phyloP scores from a whole-genome alignment of 2,888 invertebrate species.

The Sinhomidia bicolor region DNA sequence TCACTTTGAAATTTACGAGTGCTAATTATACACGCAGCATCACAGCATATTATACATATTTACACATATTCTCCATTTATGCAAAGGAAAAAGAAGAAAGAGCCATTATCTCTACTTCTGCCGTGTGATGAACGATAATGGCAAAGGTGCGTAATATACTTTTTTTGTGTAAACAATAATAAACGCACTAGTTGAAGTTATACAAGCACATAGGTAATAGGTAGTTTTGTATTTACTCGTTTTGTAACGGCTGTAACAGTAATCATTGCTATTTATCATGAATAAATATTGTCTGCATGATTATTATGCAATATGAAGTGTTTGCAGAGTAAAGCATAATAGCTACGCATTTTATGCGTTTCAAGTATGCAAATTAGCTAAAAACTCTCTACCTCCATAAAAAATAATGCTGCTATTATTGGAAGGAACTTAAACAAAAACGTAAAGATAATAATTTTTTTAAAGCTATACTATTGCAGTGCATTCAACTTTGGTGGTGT shows the following conservation, averaged over 20 bases:
- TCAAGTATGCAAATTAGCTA: not conserved
- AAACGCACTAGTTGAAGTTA: not conserved
- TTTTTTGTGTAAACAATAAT: not conserved
- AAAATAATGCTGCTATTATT: not conserved
- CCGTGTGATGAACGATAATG: not conserved
- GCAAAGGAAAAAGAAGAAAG: too few species aligned
- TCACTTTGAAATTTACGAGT: not conserved
- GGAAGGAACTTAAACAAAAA: not conserved
- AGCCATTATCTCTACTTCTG: too few species aligned
- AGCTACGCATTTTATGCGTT: too few species aligned
- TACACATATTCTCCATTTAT: too few species aligned
- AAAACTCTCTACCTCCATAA: not conserved
- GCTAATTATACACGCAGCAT: slow-evolving; percentile 5
- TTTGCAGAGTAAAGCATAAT: not conserved
- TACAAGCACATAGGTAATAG: too few species aligned
- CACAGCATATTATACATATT: too few species aligned
- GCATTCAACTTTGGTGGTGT: slow-evolving; percentile 7
- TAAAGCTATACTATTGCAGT: too few species aligned
- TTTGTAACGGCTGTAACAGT: too few species aligned
- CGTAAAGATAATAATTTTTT: not conserved
- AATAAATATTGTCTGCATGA: not conserved
- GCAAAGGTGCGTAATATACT: not conserved
- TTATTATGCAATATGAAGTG: not conserved
- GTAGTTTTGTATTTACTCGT: too few species aligned
- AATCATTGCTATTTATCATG: not conserved